Base-by-base conservation (phyloP, 2,797 vertebrate genomes). In the Argya squamiceps region DNA sequence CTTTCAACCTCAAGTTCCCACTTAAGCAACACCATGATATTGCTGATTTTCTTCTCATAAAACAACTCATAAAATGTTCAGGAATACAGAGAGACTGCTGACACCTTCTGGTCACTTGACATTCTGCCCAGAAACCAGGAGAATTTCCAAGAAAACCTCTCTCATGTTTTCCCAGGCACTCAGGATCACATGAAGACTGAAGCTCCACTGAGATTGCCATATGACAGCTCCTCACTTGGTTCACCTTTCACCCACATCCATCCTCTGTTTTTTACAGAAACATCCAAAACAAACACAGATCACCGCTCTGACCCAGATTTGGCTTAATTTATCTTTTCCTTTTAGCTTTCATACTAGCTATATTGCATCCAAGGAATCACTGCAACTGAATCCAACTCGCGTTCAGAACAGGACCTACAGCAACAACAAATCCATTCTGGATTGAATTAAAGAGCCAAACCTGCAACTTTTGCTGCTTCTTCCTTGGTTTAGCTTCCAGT, bases 71-170 rank as follows among this genome's bases (percentile, higher is more conserved):
- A 34, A 87, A 43, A 36, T 0, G 0, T 39, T 70, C 65, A 20
- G 10, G 13, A 91, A 76, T 9, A 79, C 44, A 76, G 70, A 85
- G 92, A 75, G 89, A 84, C 80, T 97, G 93, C 90, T 97, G 94
- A 96, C 97, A 97, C 92, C 97, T 97, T 89, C 96, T 97, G 97
- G 97, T 23, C 88, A 85, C 52, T 79, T 37, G 24, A 82, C 68
- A 90, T 60, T 41, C 74, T 84, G 44, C 16, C 67, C 56, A 92
- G 76, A 95, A 73, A 26, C 9, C 70, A 67, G 59, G 41, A 84
- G 12, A 10, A 74, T 52, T 94, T 88, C 68, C 84, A 78, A 81
- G 43, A 62, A 93, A 86, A 77, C 37, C 71, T 71, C 65, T 67
- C 77, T 70, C 47, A 70, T 88, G 69, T 71, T 81, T 83, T 92